Evolutionary conservation across 2,888 invertebrate genomes (phyloP), one percentile per base, ranked within the genome.

Genomic region (Brachyopa scutellaris): DNA sequence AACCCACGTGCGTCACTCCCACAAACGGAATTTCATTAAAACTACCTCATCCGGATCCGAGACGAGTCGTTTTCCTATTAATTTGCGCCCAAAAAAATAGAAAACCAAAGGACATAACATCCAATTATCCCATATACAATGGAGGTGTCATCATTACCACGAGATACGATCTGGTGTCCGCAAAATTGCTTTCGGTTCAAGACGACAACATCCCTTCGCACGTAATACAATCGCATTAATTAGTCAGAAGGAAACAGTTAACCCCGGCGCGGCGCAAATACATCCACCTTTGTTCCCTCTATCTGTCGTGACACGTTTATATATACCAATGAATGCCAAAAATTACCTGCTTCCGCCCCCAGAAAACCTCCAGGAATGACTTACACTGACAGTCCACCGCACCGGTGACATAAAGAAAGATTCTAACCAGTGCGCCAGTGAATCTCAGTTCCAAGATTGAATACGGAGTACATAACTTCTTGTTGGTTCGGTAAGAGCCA

Each of bases 281-380:
- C 55, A 57, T 57, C 21, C 33, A 26, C 49, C 23, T 19, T 23
- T 17, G 7, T 29, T 11, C 36, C n/a, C 29, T 7, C 23, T 49
- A 7, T 31, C 45, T 13, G 23, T 21, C 77, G 53, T 55, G 74
- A 69, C 62, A 69, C 42, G 74, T 70, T 47, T 59, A 80, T 69
- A 80, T 57, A 69, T 69, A 69, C 67, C 67, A 57, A 47, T 62
- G 69, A 74, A 57, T 74, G 76, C 76, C 69, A 67, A 76, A n/a
- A 74, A 80, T 80, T 80, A 70, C 76, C 76, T 76, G 80, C 59
- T 80, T 64, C 76, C 76, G 38, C n/a, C 51, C 42, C 66, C 15
- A 6, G 26, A 8, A 55, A 29, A 21, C 55, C 57, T 49, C 38
- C 55, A 40, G 51, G 29, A 61, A 47, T 69, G 76, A 76, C 45